Evolutionary conservation across 2,888 invertebrate genomes (phyloP).

Genomic region (Drosophila conformis): DNA sequence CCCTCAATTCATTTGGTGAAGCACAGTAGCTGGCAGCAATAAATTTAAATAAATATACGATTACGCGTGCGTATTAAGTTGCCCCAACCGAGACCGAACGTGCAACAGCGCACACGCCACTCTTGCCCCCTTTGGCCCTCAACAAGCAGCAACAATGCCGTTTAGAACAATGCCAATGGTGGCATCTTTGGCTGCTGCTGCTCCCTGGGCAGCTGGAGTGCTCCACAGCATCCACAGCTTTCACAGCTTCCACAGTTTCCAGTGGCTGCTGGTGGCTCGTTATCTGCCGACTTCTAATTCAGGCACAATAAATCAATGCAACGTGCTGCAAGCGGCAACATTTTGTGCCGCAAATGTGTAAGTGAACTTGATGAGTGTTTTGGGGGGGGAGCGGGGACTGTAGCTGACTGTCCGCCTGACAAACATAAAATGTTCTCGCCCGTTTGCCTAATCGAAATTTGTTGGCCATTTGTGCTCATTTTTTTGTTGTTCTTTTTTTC

Average conservation of each 20-base stretch:
- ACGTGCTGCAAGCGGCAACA: conserved; percentile 76
- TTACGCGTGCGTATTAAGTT: conserved; percentile 81
- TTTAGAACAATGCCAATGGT: conserved; percentile 62
- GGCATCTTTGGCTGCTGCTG: conserved; percentile 37
- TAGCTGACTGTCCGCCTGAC: conserved; percentile 48
- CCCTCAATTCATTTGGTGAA: conserved; percentile 19
- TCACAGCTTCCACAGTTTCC: conserved; percentile 17
- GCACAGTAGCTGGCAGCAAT: conserved; percentile 72
- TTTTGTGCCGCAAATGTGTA: conserved; percentile 79
- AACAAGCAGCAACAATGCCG: conserved; percentile 29
- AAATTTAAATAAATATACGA: conserved; percentile 82
- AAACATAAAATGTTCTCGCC: conserved; percentile 68
- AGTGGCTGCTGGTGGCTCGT: conserved; percentile 60
- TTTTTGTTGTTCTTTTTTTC: conserved; percentile 27
- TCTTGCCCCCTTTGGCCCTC: background rate
- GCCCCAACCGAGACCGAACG: conserved; percentile 56
- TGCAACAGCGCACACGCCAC: background rate
- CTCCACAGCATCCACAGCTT: conserved; percentile 17
- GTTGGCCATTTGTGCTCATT: conserved; percentile 75
- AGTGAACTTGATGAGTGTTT: conserved; percentile 74
- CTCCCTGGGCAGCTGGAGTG: conserved; percentile 16
- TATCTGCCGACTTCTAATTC: conserved; percentile 81
- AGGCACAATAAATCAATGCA: conserved; percentile 79
- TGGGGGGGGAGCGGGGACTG: background rate
- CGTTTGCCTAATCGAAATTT: conserved; percentile 77